Percentiles rank a stretch among this genome's conserved stretches.
Evolutionary conservation across 2,888 invertebrate genomes (phyloP).

Genomic region (Anorthoa munda): DNA sequence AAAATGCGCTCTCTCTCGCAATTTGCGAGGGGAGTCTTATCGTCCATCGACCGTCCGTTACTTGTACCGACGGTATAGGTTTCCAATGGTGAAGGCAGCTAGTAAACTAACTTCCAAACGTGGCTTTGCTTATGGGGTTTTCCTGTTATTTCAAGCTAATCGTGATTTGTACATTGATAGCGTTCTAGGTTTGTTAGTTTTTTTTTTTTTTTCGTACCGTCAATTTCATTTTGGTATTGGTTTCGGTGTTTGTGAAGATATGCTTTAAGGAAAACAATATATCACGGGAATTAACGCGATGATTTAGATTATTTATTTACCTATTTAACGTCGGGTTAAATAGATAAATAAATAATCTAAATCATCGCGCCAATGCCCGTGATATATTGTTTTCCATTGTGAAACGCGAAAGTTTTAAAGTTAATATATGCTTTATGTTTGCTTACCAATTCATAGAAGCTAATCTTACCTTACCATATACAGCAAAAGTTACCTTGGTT

Average conservation of each 20-base stretch:
- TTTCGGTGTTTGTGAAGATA: neutral
- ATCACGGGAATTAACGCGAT: too few species aligned
- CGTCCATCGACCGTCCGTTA: slow-evolving; percentile 69
- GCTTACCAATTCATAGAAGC: neutral
- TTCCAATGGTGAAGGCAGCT: slow-evolving; percentile 44
- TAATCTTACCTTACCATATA: neutral
- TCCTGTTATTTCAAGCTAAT: slow-evolving; percentile 14
- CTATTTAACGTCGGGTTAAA: too few species aligned
- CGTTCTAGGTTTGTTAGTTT: neutral
- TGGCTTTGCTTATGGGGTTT: slow-evolving; percentile 8
- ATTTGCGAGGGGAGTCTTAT: slow-evolving; percentile 67
- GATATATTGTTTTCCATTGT: too few species aligned
- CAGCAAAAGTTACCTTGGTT: neutral
- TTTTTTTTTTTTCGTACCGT: neutral
- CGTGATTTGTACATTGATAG: slow-evolving; percentile 15
- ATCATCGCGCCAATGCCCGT: too few species aligned
- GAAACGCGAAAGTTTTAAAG: too few species aligned
- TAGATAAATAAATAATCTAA: too few species aligned
- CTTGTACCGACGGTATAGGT: slow-evolving; percentile 45
- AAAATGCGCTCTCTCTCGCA: slow-evolving; percentile 64
- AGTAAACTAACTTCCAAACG: slow-evolving; percentile 26
- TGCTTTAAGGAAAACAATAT: too few species aligned
- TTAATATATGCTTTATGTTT: slow-evolving; percentile 18
- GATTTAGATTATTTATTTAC: too few species aligned
- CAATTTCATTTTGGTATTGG: neutral